Conservation (phyloP, 2,888 invertebrate genomes). For the Eubasilissa splendida region DNA sequence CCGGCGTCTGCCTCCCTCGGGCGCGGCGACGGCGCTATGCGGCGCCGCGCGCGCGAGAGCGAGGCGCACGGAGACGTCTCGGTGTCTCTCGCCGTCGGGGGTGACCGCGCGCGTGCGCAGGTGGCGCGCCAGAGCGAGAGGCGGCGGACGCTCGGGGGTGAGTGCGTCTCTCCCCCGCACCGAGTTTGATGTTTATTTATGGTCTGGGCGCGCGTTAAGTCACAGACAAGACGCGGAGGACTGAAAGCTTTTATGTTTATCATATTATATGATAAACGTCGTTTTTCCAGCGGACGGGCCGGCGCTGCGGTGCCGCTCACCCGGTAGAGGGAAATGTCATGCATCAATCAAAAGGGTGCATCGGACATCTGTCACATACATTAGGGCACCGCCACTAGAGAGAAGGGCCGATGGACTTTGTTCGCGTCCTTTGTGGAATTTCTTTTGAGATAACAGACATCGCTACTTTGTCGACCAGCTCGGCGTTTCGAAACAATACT, state of each 20-base stretch:
- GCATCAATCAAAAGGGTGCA: constrained; percentile 35
- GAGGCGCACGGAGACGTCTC: constrained; percentile 29
- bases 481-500: too few species aligned
- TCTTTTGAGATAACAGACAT: background rate
- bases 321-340: constrained; percentile 11
- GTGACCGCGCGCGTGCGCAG: constrained; percentile 49
- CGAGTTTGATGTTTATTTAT: constrained; percentile 57
- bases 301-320: background rate
- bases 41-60: constrained; percentile 9
- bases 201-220: constrained; percentile 50
- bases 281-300: constrained; percentile 30
- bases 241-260: constrained; percentile 52
- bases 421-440: background rate
- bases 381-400: background rate
- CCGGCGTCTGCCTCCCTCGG: constrained; percentile 43
- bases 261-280: constrained; percentile 50
- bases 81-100: constrained; percentile 25
- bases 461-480: too few species aligned
- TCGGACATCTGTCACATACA: constrained; percentile 29
- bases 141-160: constrained; percentile 62
- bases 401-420: background rate
- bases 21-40: constrained; percentile 37
- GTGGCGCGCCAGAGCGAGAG: constrained; percentile 40
- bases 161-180: constrained; percentile 48
- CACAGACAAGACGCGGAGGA: constrained; percentile 53